Percentiles rank a stretch among this genome's conserved stretches.
Evolutionary conservation across 2,113 vertebrate species (phyloP).

Genomic region (Morone chrysops): DNA sequence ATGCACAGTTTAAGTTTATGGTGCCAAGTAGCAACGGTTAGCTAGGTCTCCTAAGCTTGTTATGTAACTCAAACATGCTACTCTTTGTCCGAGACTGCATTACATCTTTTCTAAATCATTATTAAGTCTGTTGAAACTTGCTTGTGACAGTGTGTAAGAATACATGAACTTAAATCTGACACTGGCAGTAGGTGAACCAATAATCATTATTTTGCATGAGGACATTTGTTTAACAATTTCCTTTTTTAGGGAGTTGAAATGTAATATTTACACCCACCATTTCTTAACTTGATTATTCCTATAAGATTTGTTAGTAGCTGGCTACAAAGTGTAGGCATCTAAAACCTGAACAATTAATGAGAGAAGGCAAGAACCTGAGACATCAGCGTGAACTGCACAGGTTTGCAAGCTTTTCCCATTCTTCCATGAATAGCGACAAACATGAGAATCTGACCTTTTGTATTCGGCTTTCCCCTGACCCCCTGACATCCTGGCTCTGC

Average conservation of each 20-base stretch:
- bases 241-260: neutral
- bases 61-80: conserved; percentile 32
- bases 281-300: neutral
- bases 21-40: conserved; percentile 22
- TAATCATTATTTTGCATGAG: neutral
- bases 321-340: neutral
- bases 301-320: neutral
- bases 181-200: neutral
- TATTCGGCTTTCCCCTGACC: conserved; percentile 39
- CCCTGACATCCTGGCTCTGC: conserved; percentile 23
- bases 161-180: neutral
- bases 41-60: conserved; percentile 11
- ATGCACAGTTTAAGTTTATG: neutral
- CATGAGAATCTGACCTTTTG: conserved; percentile 51
- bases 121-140: too few relatives aligned
- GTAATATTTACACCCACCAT: neutral
- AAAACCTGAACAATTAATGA: neutral
- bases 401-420: neutral
- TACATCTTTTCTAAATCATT: too few relatives aligned
- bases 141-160: neutral
- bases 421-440: neutral
- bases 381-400: too few relatives aligned
- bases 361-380: too few relatives aligned
- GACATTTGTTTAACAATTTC: neutral
- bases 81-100: too few relatives aligned